Evolutionary conservation across 2,113 vertebrate species (phyloP), one percentile per base, ranked within the genome.

Genomic region (Peucedramus taeniatus): DNA sequence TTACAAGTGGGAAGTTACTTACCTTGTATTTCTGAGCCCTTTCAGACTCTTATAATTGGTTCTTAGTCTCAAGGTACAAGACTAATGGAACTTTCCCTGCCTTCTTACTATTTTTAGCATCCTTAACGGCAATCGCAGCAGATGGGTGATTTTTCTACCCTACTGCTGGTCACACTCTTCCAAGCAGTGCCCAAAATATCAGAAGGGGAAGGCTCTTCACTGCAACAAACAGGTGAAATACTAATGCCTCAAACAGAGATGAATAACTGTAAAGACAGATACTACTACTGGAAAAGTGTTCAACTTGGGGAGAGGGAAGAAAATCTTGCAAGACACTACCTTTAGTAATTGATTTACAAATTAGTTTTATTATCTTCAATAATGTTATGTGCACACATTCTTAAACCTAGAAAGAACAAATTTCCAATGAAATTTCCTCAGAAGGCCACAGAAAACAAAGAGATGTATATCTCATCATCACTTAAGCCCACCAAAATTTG

Each of bases 111-210:
- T 56, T 92, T 89, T 86, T 80, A 86, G 37, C n/a, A 64, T 86
- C 83, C 83, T 95, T 79, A 92, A 93, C 15, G 92, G 86, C 93
- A 97, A 88, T 94, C 88, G 88, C 22, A 94, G 86, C 72, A 97
- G 83, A 60, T n/a, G 93, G 31, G 21, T 78, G 60, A 96, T 35
- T 51, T 83, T 40, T 85, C 14, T 26, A 54, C 54, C 35, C 27
- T 83, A 70, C 7, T 75, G 31, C 39, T 78, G 35, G 44, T 83
- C 33, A 80, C 17, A 90, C 24, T 47, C 9, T 33, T 77, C 31
- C 40, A 75, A 70, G 51, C 31, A 87, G 37, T 59, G 71, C 19
- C 54, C 22, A 76, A 37, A 30, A 49, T 20, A 83, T 28, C 42
- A 83, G 18, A 87, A 89, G 15, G 6, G 49, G 33, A 89, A 76